Conservation (phyloP, 1,140 invertebrate genomes). For the Euschistus heros region DNA sequence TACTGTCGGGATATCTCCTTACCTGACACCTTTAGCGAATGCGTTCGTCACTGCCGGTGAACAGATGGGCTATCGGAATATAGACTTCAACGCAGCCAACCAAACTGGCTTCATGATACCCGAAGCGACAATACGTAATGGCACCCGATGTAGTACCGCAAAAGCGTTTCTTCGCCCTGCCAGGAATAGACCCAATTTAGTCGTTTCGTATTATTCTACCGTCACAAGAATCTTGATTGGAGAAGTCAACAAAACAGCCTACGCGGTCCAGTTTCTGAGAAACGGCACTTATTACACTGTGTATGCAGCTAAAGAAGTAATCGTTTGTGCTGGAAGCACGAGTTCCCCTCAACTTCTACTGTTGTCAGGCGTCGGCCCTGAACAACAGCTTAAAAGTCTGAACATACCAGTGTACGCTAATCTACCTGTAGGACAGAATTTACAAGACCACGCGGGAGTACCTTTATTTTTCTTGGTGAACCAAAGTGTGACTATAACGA, state of each 20-base stretch:
- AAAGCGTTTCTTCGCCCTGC: constrained; percentile 45
- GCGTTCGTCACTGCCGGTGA: constrained; percentile 48
- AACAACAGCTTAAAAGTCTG: constrained; percentile 41
- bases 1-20: constrained; percentile 40
- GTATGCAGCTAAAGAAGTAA: constrained; percentile 45
- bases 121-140: constrained; percentile 29
- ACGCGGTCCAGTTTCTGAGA: constrained; percentile 49
- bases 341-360: constrained; percentile 61
- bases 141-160: constrained; percentile 35
- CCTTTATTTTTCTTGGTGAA: constrained; percentile 27
- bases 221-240: constrained; percentile 65
- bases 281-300: constrained; percentile 21
- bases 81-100: constrained; percentile 45
- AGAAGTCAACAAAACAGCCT: constrained; percentile 38
- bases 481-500: not conserved
- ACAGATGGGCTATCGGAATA: constrained; percentile 38
- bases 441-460: constrained; percentile 43
- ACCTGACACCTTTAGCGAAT: constrained; percentile 40
- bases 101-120: constrained; percentile 38
- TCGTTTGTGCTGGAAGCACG: constrained; percentile 56
- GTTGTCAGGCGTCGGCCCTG: constrained; percentile 58
- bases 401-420: constrained; percentile 40
- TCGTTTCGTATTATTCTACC: constrained; percentile 53
- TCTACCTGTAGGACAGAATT: constrained; percentile 45
- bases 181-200: constrained; percentile 47